Evolutionary conservation across 2,888 invertebrate genomes (phyloP).

Genomic region (Chloromyia formosa): DNA sequence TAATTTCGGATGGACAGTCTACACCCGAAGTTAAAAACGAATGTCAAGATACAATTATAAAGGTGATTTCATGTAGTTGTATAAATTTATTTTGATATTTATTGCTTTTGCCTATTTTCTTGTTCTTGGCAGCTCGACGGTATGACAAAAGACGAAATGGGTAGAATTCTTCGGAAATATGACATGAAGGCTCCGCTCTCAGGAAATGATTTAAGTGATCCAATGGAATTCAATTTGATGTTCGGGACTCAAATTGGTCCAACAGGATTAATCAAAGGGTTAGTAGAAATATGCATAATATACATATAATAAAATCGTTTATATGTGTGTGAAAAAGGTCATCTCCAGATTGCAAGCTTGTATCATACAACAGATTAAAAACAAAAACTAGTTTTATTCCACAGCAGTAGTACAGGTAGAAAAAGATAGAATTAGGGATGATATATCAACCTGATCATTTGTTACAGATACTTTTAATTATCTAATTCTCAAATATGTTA

Average conservation of each 20-base stretch:
- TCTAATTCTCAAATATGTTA: too few relatives aligned
- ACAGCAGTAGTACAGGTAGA: too few relatives aligned
- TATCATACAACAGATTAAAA: too few relatives aligned
- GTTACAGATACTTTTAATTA: too few relatives aligned
- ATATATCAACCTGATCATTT: too few relatives aligned
- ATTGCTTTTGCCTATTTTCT: conserved; percentile 10
- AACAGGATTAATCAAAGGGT: conserved; percentile 91
- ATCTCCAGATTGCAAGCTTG: too few relatives aligned
- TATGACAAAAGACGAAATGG: conserved; percentile 90
- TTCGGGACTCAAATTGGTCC: conserved; percentile 98
- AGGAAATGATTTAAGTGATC: conserved; percentile 93
- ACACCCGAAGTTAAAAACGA: conserved; percentile 75
- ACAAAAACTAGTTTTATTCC: too few relatives aligned
- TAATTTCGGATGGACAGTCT: conserved; percentile 84
- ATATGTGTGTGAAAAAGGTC: too few relatives aligned
- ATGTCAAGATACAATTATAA: conserved; percentile 80
- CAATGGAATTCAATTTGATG: conserved; percentile 99
- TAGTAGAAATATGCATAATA: conserved; percentile 49
- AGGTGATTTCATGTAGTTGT: conserved; percentile 61
- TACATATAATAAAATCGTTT: too few relatives aligned
- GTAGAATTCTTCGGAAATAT: conserved; percentile 82
- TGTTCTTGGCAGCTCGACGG: conserved; percentile 75
- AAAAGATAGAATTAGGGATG: too few relatives aligned
- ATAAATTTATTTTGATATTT: conserved; percentile 17
- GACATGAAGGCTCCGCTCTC: conserved; percentile 95